Evolutionary conservation across 2,113 vertebrate species (phyloP).

Genomic region (Solenodon paradoxus): DNA sequence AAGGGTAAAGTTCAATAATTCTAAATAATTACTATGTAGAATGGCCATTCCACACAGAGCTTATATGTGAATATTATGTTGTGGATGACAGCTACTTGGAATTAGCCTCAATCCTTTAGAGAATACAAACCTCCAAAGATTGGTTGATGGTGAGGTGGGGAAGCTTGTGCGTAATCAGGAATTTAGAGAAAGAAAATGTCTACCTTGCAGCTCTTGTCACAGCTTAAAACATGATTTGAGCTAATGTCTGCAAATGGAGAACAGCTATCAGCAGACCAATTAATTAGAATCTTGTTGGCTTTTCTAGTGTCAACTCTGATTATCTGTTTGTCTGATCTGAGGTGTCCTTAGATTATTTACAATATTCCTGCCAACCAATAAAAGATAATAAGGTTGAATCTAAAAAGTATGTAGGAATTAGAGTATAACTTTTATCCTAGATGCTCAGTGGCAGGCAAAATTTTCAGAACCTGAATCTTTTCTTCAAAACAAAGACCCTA

Average conservation of each 20-base stretch:
- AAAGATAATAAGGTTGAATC: constrained; percentile 33
- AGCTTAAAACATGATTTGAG: constrained; percentile 63
- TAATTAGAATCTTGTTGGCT: constrained; percentile 66
- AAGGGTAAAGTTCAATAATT: constrained; percentile 52
- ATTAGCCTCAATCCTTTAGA: neutral
- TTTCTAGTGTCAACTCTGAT: constrained; percentile 63
- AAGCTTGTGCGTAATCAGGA: neutral
- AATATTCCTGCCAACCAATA: constrained; percentile 41
- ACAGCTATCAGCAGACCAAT: constrained; percentile 71
- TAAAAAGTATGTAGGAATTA: neutral
- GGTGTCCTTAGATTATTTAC: constrained; percentile 62
- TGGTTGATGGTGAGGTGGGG: neutral
- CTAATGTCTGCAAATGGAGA: constrained; percentile 59
- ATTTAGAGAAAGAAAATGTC: constrained; percentile 58
- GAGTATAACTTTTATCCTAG: constrained; percentile 21
- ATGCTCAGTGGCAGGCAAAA: neutral
- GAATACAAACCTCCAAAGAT: constrained; percentile 32
- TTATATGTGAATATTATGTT: neutral
- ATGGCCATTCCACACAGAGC: constrained; percentile 5
- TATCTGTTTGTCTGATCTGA: constrained; percentile 67
- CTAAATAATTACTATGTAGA: neutral
- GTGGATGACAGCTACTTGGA: constrained; percentile 6
- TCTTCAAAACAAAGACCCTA: constrained; percentile 30
- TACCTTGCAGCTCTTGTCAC: constrained; percentile 51
- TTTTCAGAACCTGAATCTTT: constrained; percentile 20